Base-by-base conservation (phyloP, 1,140 invertebrate species). In the Brachionus rubens region DNA sequence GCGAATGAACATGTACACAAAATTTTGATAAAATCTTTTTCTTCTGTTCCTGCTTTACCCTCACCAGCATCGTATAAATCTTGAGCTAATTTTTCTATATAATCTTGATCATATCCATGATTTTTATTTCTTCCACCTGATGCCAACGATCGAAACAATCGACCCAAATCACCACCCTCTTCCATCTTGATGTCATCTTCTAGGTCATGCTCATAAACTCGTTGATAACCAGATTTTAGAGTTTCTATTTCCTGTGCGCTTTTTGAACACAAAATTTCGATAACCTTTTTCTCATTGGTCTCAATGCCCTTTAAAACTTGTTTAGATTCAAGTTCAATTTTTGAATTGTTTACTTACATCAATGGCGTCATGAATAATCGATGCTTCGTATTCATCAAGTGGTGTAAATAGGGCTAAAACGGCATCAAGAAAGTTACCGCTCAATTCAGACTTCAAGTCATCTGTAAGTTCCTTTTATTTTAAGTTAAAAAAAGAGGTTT, bases 351-450 rank as follows among this genome's bases (percentile, higher is more conserved):
- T 62, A 33, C 14, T 30, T 40, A 70, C 67, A 10, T 41, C 0
- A 33, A 76, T 24, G 3, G 85, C 81, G 26, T 81, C 76, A 65
- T 84, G 79, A 6, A 85, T 75, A 65, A 79, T 80, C 7, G 82
- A 79, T 5, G 81, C 81, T 21, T 83, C 75, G 59, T 79, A 83
- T 28, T 82, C 80, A 43, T 81, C 78, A n/a, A 82, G 80, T 10
- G 82, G 79, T 30, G 77, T 92, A 90, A 94, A 91, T 28, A 94
- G 85, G 9, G 90, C 91, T 6, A 93, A 81, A 76, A 92, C 90
- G 14, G 92, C 89, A 82, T 93, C 91, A 83, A 93, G 91, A 75
- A 94, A 90, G 83, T 92, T 91, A 2, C 92, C 92, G 52, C 90
- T 89, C 21, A 93, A 82, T 84, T 94, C 92, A 77, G 89, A 90